Conservation (phyloP, 2,113 vertebrate species). For the Cephalophus harveyi region DNA sequence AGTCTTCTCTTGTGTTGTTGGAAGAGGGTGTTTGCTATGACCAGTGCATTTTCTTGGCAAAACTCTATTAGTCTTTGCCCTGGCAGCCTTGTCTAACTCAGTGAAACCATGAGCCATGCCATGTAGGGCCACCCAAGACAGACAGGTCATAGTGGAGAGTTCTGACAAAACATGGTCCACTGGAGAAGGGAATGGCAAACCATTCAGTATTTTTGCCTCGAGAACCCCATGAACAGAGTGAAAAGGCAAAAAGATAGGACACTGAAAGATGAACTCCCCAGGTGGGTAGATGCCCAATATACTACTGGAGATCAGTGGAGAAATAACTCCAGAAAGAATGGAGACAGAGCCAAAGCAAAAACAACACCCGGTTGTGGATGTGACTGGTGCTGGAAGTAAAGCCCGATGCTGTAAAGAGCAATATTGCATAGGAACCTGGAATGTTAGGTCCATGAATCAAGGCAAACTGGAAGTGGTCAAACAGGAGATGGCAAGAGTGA, state of each 20-base stretch:
- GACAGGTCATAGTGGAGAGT: not conserved
- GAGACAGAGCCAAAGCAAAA: not conserved
- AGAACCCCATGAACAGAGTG: not conserved
- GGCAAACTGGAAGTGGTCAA: not conserved
- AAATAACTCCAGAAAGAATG: not conserved
- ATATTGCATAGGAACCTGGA: not conserved
- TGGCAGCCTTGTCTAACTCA: not conserved
- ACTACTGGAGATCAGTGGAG: not conserved
- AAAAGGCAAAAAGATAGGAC: not conserved
- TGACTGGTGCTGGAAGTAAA: not conserved
- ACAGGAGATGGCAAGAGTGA: not conserved
- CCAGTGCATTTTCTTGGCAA: no score
- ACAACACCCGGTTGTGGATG: not conserved
- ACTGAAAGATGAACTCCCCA: not conserved
- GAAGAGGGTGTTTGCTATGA: no score
- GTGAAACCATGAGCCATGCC: not conserved
- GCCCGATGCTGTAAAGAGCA: not conserved
- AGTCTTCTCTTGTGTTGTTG: no score
- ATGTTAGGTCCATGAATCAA: not conserved
- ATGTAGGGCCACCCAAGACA: not conserved
- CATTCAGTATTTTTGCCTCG: not conserved
- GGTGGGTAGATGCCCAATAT: not conserved
- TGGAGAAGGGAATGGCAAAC: not conserved
- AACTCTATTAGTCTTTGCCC: no score
- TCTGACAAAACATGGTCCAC: not conserved